Conservation (phyloP, 2,888 invertebrate species). For the Eupithecia insigniata region DNA sequence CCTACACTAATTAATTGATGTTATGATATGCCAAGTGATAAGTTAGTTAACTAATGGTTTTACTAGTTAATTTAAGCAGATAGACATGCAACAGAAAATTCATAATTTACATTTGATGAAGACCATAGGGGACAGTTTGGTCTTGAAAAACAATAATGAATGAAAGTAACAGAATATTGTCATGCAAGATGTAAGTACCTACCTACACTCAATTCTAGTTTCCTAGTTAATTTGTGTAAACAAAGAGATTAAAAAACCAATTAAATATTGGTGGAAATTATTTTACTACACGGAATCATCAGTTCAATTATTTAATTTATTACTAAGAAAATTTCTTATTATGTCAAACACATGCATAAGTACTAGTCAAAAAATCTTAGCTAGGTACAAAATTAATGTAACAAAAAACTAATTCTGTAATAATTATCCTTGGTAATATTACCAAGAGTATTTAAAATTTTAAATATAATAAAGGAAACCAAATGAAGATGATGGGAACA, state of each 20-base stretch:
- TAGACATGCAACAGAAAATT: background rate
- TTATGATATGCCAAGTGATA: slow-evolving; percentile 1
- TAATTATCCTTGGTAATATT: too few relatives aligned
- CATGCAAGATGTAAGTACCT: background rate
- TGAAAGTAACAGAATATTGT: background rate
- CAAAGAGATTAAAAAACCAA: background rate
- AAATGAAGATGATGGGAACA: too few relatives aligned
- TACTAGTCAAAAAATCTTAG: too few relatives aligned
- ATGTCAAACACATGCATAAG: too few relatives aligned
- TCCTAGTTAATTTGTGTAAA: background rate
- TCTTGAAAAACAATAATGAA: background rate
- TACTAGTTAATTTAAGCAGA: background rate
- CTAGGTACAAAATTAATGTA: too few relatives aligned
- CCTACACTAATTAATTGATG: background rate
- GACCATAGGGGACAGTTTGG: background rate
- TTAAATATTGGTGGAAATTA: background rate
- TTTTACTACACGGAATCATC: background rate
- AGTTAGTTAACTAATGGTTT: background rate
- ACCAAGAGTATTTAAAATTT: too few relatives aligned
- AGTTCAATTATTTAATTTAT: too few relatives aligned
- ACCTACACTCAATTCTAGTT: too few relatives aligned
- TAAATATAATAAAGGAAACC: too few relatives aligned
- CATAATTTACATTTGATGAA: background rate
- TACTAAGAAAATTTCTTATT: too few relatives aligned
- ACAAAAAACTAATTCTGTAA: too few relatives aligned